A percentile compares a stretch with the other conserved stretches of the same genome.
Evolutionary conservation across 1,140 invertebrate genomes (phyloP).

Genomic region (Coboldia fuscipes): DNA sequence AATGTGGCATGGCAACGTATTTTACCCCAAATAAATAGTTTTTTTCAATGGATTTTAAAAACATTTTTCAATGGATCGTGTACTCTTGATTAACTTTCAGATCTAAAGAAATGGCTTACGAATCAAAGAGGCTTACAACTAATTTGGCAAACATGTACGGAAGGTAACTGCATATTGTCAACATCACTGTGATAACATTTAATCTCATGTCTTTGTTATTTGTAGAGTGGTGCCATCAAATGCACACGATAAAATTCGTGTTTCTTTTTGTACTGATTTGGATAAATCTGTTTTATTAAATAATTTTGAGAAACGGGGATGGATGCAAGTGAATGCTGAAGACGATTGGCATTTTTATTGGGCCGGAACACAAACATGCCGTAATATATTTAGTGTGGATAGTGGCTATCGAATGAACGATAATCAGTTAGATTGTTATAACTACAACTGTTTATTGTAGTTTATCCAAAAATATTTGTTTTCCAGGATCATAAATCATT

Average conservation of each 20-base stretch:
- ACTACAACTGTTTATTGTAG: neutral
- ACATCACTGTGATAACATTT: neutral
- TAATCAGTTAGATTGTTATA: constrained; percentile 46
- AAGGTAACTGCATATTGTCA: constrained; percentile 1
- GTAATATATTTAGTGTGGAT: constrained; percentile 80
- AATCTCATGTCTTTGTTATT: neutral
- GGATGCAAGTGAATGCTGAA: constrained; percentile 73
- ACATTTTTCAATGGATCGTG: too few relatives aligned
- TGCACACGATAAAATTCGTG: constrained; percentile 27
- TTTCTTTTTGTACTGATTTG: constrained; percentile 75
- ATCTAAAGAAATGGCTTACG: too few relatives aligned
- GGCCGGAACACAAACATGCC: constrained; percentile 74
- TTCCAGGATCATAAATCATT: constrained; percentile 58
- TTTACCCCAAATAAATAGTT: too few relatives aligned
- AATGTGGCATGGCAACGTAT: too few relatives aligned
- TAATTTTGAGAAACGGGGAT: constrained; percentile 85
- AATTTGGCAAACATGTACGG: constrained; percentile 5
- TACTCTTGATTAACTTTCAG: too few relatives aligned
- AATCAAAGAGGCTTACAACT: constrained; percentile 1
- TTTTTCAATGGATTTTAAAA: too few relatives aligned
- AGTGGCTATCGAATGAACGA: constrained; percentile 79
- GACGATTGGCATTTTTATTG: constrained; percentile 97
- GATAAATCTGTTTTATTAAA: constrained; percentile 88
- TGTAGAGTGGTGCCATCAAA: constrained; percentile 2
- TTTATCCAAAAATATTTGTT: neutral